Conservation (phyloP, 2,113 vertebrate genomes). For the Probosciger aterrimus region DNA sequence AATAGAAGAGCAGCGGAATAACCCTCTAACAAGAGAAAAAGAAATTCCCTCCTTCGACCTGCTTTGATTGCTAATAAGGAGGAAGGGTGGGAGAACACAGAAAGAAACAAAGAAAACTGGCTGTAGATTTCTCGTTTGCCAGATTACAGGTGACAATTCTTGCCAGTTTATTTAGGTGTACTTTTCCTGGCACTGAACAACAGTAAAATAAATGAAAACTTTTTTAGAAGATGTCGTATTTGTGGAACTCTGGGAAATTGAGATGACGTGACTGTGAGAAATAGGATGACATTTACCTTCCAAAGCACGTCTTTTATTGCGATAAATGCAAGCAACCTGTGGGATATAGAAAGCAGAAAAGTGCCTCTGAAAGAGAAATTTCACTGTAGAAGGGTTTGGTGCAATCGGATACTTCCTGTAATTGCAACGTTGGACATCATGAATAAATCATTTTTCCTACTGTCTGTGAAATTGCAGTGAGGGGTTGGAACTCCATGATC, state of each 20-base stretch:
- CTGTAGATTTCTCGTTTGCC: not conserved
- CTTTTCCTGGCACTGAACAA: not conserved
- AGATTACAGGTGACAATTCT: not conserved
- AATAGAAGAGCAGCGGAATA: not conserved
- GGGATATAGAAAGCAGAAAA: not conserved
- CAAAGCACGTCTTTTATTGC: not conserved
- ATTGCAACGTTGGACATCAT: not conserved
- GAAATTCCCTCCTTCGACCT: constrained; percentile 13
- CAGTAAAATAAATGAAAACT: not conserved
- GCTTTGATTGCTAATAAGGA: constrained; percentile 16
- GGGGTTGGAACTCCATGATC: not conserved
- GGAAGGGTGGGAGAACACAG: not conserved
- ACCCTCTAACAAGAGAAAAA: not conserved
- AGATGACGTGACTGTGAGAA: not conserved
- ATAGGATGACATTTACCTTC: not conserved
- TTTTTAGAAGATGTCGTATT: not conserved
- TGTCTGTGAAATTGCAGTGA: not conserved
- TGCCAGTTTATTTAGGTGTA: not conserved
- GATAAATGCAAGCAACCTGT: not conserved
- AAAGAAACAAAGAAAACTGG: not conserved
- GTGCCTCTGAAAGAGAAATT: not conserved
- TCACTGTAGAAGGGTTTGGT: not conserved
- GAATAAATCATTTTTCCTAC: not conserved
- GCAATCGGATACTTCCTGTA: not conserved
- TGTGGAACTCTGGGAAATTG: not conserved